Conservation (phyloP, 2,888 invertebrate genomes). For the Eilema depressum region DNA sequence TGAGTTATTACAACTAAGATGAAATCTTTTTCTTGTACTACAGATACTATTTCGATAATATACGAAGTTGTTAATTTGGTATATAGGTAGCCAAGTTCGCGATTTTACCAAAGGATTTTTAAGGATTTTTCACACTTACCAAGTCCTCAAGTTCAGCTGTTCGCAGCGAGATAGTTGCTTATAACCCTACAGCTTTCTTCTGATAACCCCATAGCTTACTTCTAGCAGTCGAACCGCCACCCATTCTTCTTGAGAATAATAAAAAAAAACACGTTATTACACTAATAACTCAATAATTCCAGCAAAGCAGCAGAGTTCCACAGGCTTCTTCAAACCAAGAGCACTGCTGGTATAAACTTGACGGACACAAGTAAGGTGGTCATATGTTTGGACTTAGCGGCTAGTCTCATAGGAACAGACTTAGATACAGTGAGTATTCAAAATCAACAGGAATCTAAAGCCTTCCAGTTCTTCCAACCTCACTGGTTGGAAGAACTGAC, state of each 20-base stretch:
- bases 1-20: conserved; percentile 46
- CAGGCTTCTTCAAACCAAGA: conserved; percentile 80
- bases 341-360: conserved; percentile 74
- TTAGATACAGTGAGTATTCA: conserved; percentile 82
- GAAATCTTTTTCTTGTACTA: not conserved
- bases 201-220: too few relatives aligned
- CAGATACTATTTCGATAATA: not conserved
- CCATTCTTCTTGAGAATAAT: not conserved
- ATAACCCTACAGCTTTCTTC: too few relatives aligned
- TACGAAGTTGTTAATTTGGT: not conserved
- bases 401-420: conserved; percentile 77
- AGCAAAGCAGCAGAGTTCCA: conserved; percentile 87
- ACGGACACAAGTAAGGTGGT: conserved; percentile 88
- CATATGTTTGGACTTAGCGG: conserved; percentile 88
- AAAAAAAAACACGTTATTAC: not conserved
- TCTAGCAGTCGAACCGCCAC: not conserved
- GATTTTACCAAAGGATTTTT: not conserved
- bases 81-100: not conserved
- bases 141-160: not conserved
- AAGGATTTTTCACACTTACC: not conserved
- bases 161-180: not conserved
- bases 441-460: not conserved
- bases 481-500: too few relatives aligned
- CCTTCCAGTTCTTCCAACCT: not conserved
- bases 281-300: conserved; percentile 36